Conservation (phyloP, 2,113 vertebrate genomes). For the Atherinomorus stipes region DNA sequence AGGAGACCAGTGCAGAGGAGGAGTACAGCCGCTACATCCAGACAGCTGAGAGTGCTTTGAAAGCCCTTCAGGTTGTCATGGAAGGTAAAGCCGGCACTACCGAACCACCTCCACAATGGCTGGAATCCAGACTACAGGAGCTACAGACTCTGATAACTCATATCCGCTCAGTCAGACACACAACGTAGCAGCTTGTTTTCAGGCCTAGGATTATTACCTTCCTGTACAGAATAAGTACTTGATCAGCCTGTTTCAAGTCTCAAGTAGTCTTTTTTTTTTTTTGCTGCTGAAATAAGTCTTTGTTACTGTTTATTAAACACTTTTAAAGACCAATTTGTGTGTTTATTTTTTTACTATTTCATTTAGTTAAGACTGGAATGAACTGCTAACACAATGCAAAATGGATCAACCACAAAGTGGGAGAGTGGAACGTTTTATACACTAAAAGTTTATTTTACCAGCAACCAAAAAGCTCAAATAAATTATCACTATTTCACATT, state of each 20-base stretch:
- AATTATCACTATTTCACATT: conserved; percentile 78
- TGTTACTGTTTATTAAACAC: conserved; percentile 58
- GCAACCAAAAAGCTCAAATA: conserved; percentile 79
- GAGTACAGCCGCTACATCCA: conserved; percentile 85
- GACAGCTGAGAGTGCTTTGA: conserved; percentile 82
- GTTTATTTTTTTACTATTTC: conserved; percentile 13
- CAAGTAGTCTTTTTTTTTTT: not conserved
- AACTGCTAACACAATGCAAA: no score
- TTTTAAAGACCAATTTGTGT: conserved; percentile 17
- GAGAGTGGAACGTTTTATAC: conserved; percentile 26
- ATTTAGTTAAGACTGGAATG: not conserved
- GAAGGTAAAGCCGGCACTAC: conserved; percentile 8
- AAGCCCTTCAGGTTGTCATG: conserved; percentile 79
- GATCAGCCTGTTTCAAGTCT: not conserved
- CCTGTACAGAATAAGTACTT: not conserved
- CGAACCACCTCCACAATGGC: conserved; percentile 83
- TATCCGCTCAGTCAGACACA: conserved; percentile 54
- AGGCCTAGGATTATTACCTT: not conserved
- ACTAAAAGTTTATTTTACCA: conserved; percentile 82
- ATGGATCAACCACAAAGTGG: not conserved
- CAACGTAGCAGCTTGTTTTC: conserved; percentile 13
- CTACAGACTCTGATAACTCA: conserved; percentile 80
- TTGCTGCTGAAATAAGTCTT: conserved; percentile 8
- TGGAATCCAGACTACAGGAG: conserved; percentile 79
- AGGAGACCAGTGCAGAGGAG: conserved; percentile 78